Base-by-base conservation (phyloP, 1,140 invertebrate genomes). In the Anadara kagoshimensis region DNA sequence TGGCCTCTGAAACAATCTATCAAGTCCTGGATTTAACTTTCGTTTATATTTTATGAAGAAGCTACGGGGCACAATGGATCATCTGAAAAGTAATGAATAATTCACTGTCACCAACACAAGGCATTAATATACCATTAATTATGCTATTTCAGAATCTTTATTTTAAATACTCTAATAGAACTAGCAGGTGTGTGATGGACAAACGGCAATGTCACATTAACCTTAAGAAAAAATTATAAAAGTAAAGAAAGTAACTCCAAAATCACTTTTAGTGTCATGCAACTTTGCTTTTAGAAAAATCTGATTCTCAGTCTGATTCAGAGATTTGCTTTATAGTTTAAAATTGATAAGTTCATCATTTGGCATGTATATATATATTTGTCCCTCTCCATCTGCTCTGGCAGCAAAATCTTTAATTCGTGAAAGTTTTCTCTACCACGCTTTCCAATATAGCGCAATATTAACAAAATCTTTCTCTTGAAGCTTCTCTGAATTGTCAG, bases 361-460 rank as follows among this genome's bases (percentile, higher is more conserved):
- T 7, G 64, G 41, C 8, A 64, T 43, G n/a, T 58, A 66, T 4
- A 73, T 44, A 41, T 61, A 73, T 26, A 0, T 7, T 12, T 43
- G 22, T 18, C 36, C 44, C 18, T 64, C 69, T 5, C 26, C n/a
- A 56, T 71, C 69, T 43, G n/a, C 18, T 0, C 16, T 43, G 43
- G n/a, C 20, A 26, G 10, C 3, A 36, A 63, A 53, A 1, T 71
- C 47, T 63, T 64, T 12, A 71, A 56, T 24, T 54, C 20, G 54
- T 56, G 49, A 11, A 63, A 8, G 56, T 71, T 71, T 44, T 71
- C 69, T 18, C 59, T 24, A 10, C 59, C 69, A 1, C 61, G 14
- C 8, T 59, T 29, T 18, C 69, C 69, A 71, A 71, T 63, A 43
- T 71, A 71, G n/a, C 63, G 29, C 43, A 71, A n/a, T n/a, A n/a